Evolutionary conservation across 2,113 vertebrate species (phyloP), one percentile per base, ranked within the genome.

Genomic region (Lepisosteus osseus): DNA sequence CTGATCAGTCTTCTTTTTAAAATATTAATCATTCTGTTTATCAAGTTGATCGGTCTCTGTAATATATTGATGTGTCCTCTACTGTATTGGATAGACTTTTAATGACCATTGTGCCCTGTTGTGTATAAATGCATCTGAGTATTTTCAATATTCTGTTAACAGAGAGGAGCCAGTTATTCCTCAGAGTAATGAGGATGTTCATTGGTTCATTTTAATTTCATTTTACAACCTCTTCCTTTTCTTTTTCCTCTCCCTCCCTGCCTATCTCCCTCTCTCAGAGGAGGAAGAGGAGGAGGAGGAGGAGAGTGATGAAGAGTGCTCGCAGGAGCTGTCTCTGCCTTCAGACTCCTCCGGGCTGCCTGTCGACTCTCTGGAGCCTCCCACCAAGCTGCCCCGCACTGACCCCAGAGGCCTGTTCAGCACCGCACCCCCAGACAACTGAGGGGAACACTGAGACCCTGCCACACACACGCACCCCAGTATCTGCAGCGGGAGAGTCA

Each of bases 221-320:
- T n/a, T 70, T 17, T 9, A 6, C 3, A 0, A 42, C 2, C 3
- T 55, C 40, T 17, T 29, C 51, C 14, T 11, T 2, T 6, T 1
- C 8, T 1, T 54, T 51, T 14, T 1, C 3, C 1, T 65, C 17
- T 8, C 5, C 45, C 43, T 67, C 13, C 64, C 13, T 75, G 51
- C 72, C 44, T 78, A 45, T 56, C n/a, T 63, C 56, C 78, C 51
- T 81, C 15, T 59, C 72, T 80, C 86, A 86, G 95, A 96, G 56
- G 95, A 97, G 41, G 95, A 97, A 47, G 95, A 96, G 1, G 95
- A 96, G 0, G 95, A 96, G 5, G 94, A 95, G 0, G 95, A 97
- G 2, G 94, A 97, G 71, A 96, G 93, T 2, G 95, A 96, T 0
- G 95, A 97, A 0, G 95, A 96, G 72, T 88, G 95, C 9, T 83